A percentile compares a stretch with the other conserved stretches of the same genome.
phyloP scores from a whole-genome alignment of 2,888 invertebrate species.

The Agrotis exclamationis region DNA sequence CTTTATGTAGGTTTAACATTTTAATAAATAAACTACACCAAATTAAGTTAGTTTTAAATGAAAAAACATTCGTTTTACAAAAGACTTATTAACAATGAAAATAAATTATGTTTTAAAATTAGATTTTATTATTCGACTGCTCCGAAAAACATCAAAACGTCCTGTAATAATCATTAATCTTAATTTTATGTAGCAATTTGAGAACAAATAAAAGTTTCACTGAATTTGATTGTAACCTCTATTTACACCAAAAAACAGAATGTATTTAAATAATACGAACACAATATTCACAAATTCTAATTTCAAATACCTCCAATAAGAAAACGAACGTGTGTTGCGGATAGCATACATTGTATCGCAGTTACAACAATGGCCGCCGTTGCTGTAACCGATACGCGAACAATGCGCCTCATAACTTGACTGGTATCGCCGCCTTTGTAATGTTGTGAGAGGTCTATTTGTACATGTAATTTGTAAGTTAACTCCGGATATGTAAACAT shows the following conservation, averaged over 20 bases:
- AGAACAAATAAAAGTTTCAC: too few species aligned
- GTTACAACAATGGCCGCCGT: conserved; percentile 50
- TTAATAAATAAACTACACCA: neutral
- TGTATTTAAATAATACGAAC: conserved; percentile 8
- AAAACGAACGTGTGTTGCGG: conserved; percentile 42
- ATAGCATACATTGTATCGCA: conserved; percentile 46
- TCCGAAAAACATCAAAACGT: neutral
- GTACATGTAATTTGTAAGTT: conserved; percentile 25
- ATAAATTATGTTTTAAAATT: neutral
- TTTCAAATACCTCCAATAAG: conserved; percentile 47
- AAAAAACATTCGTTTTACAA: neutral
- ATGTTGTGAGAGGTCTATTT: conserved; percentile 38
- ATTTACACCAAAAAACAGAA: neutral
- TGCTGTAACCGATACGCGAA: conserved; percentile 57
- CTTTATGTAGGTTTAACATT: too few species aligned
- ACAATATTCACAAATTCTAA: conserved; percentile 27
- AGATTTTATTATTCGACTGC: neutral
- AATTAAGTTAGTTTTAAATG: neutral
- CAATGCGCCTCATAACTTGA: conserved; percentile 55
- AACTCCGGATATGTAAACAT: neutral
- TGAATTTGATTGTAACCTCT: too few species aligned
- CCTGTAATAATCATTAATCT: neutral
- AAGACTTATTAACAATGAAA: neutral
- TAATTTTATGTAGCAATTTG: neutral
- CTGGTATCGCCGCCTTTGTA: conserved; percentile 46